Conservation (phyloP, 2,797 vertebrate genomes). For the Tenualosa thibaudeaui region DNA sequence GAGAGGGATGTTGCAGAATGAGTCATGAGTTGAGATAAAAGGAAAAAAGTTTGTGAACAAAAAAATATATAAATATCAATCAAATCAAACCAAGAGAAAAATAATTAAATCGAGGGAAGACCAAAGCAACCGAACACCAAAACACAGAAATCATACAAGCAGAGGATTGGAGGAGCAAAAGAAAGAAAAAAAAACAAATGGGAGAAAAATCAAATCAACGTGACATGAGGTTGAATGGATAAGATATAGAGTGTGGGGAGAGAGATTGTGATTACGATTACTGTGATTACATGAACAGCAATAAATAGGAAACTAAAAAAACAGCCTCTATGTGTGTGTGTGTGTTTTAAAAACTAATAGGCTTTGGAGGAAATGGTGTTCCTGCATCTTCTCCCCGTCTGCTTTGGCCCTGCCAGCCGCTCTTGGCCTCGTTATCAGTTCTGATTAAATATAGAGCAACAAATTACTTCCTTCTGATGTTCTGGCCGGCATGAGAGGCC, state of each 20-base stretch:
- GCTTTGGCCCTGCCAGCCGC: conserved; percentile 61
- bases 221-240: conserved; percentile 43
- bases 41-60: not conserved
- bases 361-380: conserved; percentile 68
- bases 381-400: conserved; percentile 58
- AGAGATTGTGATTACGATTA: conserved; percentile 39
- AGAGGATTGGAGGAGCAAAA: not conserved
- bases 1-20: conserved; percentile 40
- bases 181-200: conserved; percentile 20
- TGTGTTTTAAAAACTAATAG: conserved; percentile 66
- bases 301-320: conserved; percentile 59
- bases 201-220: conserved; percentile 17
- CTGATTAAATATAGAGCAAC: conserved; percentile 77
- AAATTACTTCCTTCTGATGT: conserved; percentile 75
- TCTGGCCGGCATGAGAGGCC: conserved; percentile 68
- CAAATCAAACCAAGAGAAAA: conserved; percentile 37
- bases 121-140: not conserved
- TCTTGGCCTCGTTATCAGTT: conserved; percentile 67
- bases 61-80: not conserved
- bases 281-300: conserved; percentile 56
- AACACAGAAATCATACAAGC: not conserved
- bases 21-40: not conserved
- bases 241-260: conserved; percentile 35
- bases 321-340: conserved; percentile 5
- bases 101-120: conserved; percentile 32